Conservation (phyloP, 2,797 vertebrate species). For the Psittacula derbiana region DNA sequence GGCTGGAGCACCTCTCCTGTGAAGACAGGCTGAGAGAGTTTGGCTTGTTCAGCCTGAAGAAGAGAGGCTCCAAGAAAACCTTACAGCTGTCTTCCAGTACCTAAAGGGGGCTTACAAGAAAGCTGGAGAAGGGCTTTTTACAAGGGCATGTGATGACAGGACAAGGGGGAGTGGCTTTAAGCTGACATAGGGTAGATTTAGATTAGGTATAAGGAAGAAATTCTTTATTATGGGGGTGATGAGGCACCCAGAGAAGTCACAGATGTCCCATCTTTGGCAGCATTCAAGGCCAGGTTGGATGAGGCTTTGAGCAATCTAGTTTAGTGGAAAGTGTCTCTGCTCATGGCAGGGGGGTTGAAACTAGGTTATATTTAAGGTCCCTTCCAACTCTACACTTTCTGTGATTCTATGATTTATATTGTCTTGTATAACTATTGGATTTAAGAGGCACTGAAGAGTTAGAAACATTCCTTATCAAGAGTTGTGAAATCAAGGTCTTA, state of each 20-base stretch:
- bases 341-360: not conserved
- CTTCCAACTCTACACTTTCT: not conserved
- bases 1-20: not conserved
- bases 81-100: not conserved
- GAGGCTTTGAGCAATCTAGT: too few species aligned
- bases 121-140: too few species aligned
- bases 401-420: not conserved
- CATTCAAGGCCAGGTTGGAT: too few species aligned
- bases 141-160: too few species aligned
- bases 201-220: too few species aligned
- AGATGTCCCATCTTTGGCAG: too few species aligned
- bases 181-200: too few species aligned
- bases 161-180: too few species aligned
- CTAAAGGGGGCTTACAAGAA: too few species aligned
- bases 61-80: not conserved
- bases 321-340: too few species aligned
- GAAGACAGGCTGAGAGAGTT: not conserved
- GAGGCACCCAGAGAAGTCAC: too few species aligned
- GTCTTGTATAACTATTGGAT: not conserved
- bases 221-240: too few species aligned
- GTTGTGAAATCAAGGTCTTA: not conserved
- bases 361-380: not conserved
- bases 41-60: not conserved
- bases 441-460: not conserved
- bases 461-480: not conserved